Evolutionary conservation across 2,888 invertebrate species (phyloP), one percentile per base, ranked within the genome.

Genomic region (Neoascia interrupta): DNA sequence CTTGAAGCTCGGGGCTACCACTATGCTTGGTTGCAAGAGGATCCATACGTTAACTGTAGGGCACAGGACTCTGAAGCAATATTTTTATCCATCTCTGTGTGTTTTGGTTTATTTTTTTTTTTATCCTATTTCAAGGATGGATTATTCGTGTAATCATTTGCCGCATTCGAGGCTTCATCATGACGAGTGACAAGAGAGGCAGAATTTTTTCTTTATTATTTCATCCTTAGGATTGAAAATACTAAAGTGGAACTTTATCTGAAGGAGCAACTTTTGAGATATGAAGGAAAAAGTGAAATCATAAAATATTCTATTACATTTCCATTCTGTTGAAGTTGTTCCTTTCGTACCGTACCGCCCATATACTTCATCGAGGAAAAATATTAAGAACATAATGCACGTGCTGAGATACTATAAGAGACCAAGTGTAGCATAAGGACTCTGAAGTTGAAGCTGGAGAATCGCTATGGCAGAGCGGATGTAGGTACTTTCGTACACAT

Each of bases 1-100:
- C 69, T 56, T 61, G 39, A 75, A 56, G 49, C 56, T 56, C 75
- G 69, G 63, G 63, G 75, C 51, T 36, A 26, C 37, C 54, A 31
- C 41, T 28, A 23, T n/a, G n/a, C n/a, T n/a, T n/a, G n/a, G n/a
- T n/a, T n/a, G n/a, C n/a, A n/a, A n/a, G n/a, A n/a, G n/a, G n/a
- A n/a, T n/a, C n/a, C n/a, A 19, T n/a, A 18, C n/a, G 41, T 41
- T 36, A 34, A 51, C 58, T 49, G 26, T 16, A 26, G n/a, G n/a
- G 10, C 18, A 70, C 47, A 13, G 23, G 21, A 60, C 51, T 51
- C 21, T n/a, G 61, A 61, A 70, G 39, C 18, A 34, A n/a, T n/a
- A n/a, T n/a, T n/a, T n/a, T n/a, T n/a, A n/a, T n/a, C n/a, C n/a
- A n/a, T n/a, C n/a, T n/a, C n/a, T n/a, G n/a, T n/a, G n/a, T n/a